Evolutionary conservation across 2,113 vertebrate species (phyloP), one percentile per base, ranked within the genome.

Genomic region (Hipposideros armiger): DNA sequence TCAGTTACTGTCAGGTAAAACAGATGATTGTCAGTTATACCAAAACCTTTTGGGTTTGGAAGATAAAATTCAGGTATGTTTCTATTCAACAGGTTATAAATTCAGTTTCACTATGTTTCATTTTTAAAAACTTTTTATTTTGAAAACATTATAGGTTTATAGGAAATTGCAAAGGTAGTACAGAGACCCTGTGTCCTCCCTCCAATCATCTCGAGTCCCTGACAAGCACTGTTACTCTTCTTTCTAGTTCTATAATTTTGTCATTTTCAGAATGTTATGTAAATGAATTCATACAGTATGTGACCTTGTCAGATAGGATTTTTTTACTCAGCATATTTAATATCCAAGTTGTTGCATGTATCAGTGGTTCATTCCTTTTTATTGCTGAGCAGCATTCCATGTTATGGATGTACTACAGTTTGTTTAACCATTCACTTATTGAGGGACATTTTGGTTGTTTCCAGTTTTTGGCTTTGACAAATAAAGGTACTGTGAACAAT

Each of bases 1-100:
- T 62, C 42, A 47, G 54, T 76, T 73, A 47, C 73, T 74, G 66
- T 95, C 40, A 83, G 80, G 32, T 78, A 73, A 89, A 76, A 81
- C 54, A 88, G 66, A 11, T 82, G 42, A 87, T 32, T 62, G 52
- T 87, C 86, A 90, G 17, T 17, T 74, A 47, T 19, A 77, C 28
- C 19, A 64, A 70, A 81, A 56, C 58, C 50, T 93, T 92, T 30
- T 73, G 58, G 50, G 22, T 81, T 62, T 87, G 81, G 22, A 15
- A 90, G 45, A 47, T 26, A 76, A 81, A 80, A 40, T 87, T 17
- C 47, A 87, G 81, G 7, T 72, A 47, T 88, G 16, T 92, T 81
- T 94, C 77, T 85, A 0, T 77, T 58, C 42, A 78, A 22, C 28
- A 78, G 36, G 66, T 77, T 56, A 50, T 42, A 92, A 89, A 64